phyloP scores from a whole-genome alignment of 2,797 vertebrate genomes.

The Spinus olivaceus region DNA sequence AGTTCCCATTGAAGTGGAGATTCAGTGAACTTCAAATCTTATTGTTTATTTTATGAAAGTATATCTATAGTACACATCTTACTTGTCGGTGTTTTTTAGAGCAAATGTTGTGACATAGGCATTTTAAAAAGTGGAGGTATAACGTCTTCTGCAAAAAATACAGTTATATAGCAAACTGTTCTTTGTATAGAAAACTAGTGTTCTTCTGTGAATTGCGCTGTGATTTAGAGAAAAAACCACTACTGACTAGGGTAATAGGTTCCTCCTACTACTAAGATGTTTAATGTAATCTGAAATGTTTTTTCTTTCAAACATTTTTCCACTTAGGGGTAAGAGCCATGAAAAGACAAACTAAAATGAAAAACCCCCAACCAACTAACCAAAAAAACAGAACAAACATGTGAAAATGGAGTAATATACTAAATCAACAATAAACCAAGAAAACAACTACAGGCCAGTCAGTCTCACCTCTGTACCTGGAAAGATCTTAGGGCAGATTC shows the following conservation, averaged over 20 bases:
- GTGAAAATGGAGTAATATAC: not conserved
- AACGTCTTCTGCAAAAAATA: not conserved
- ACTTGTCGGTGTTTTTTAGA: fast-evolving
- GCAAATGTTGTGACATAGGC: not conserved
- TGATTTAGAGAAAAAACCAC: not conserved
- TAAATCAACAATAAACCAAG: not conserved
- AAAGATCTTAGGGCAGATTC: not conserved
- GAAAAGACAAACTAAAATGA: not conserved
- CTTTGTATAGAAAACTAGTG: not conserved
- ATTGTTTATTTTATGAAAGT: not conserved
- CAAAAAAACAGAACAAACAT: not conserved
- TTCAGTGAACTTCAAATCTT: not conserved
- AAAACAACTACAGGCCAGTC: not conserved
- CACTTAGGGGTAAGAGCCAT: not conserved
- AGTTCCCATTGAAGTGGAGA: not conserved
- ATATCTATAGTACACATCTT: not conserved
- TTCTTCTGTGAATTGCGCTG: not conserved
- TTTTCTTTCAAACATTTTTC: not conserved
- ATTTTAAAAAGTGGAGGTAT: not conserved
- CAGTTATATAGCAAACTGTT: not conserved
- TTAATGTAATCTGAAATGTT: not conserved
- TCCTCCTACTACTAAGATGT: not conserved
- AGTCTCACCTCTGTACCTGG: not conserved
- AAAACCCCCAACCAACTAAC: fast-evolving
- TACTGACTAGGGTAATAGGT: not conserved